Conservation (phyloP, 2,113 vertebrate species). For the Amphiprion ocellaris region DNA sequence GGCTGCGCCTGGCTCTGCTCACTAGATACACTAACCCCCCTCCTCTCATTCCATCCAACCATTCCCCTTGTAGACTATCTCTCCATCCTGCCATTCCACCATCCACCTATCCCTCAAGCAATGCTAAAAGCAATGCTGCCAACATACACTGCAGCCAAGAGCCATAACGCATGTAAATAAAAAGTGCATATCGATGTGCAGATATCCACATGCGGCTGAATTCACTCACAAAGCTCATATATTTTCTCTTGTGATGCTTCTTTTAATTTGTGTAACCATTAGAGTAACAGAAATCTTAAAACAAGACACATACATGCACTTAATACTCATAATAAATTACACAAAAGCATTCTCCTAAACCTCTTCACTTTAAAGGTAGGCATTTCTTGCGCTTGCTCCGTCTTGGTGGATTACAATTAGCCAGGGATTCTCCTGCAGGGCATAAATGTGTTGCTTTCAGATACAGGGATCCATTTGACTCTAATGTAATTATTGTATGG, state of each 20-base stretch:
- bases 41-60: constrained; percentile 71
- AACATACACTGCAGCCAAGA: constrained; percentile 47
- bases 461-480: constrained; percentile 87
- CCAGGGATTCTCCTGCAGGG: constrained; percentile 86
- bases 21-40: constrained; percentile 73
- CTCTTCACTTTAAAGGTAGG: constrained; percentile 82
- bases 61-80: constrained; percentile 68
- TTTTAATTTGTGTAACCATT: constrained; percentile 48
- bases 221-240: constrained; percentile 43
- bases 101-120: constrained; percentile 70
- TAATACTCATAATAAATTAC: constrained; percentile 57
- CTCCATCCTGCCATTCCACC: constrained; percentile 71
- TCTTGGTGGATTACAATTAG: constrained; percentile 89
- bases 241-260: constrained; percentile 35
- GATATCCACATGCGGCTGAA: constrained; percentile 34
- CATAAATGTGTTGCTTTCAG: constrained; percentile 90
- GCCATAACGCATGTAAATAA: constrained; percentile 57
- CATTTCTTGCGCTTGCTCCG: constrained; percentile 77
- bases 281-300: constrained; percentile 50
- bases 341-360: constrained; percentile 73
- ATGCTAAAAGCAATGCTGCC: constrained; percentile 60
- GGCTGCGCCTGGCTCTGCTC: constrained; percentile 78
- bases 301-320: constrained; percentile 47
- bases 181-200: constrained; percentile 45
- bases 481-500: constrained; percentile 87